Percentiles rank a stretch among this genome's conserved stretches.
These are phyloP conservation scores for Ochropleura leucogaster DNA, from an alignment of 2,888 invertebrate species.

Conservation along the genomic window DNA sequence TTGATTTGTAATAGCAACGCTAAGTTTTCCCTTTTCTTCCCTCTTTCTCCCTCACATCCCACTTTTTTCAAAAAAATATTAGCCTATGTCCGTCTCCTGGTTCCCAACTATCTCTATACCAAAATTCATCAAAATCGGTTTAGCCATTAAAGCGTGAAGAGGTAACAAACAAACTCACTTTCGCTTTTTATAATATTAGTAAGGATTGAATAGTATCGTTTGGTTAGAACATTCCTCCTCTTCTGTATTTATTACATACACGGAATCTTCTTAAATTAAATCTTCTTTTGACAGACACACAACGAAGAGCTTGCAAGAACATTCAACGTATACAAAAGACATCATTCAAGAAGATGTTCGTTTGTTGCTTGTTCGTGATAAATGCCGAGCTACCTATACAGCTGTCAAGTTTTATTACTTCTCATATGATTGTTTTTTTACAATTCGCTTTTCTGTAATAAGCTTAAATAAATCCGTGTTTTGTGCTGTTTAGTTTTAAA, in stretches of 20 bases:
- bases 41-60: too few relatives aligned
- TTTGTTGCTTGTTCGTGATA: background rate
- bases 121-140: too few relatives aligned
- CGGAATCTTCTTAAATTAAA: background rate
- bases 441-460: constrained; percentile 15
- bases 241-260: background rate
- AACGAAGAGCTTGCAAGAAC: background rate
- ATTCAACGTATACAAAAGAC: background rate
- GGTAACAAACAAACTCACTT: too few relatives aligned
- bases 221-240: background rate
- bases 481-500: background rate
- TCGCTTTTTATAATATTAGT: too few relatives aligned
- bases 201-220: background rate
- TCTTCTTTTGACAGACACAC: background rate
- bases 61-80: too few relatives aligned
- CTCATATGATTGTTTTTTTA: background rate
- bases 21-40: too few relatives aligned
- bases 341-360: background rate
- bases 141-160: too few relatives aligned
- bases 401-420: background rate
- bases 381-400: background rate
- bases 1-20: too few relatives aligned
- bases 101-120: too few relatives aligned
- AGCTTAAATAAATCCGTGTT: background rate
- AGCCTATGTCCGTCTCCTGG: too few relatives aligned